These are phyloP conservation scores for Adela reaumurella DNA, from an alignment of 2,888 invertebrate species.

Conservation along the genomic window DNA sequence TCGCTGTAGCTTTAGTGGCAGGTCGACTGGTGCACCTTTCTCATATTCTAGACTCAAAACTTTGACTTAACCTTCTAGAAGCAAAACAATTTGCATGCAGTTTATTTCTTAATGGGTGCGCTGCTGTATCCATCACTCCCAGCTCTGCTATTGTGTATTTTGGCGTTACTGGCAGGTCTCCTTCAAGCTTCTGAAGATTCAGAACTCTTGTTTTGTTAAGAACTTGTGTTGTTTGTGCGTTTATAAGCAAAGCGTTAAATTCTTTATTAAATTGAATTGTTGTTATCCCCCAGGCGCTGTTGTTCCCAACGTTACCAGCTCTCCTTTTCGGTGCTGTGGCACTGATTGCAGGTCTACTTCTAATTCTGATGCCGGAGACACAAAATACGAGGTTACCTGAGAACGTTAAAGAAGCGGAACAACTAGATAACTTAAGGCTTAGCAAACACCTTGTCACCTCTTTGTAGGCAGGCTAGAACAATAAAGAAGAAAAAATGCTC, in stretches of 20 bases:
- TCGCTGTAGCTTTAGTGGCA: too few relatives aligned
- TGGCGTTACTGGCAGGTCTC: constrained; percentile 32
- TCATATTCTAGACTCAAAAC: too few relatives aligned
- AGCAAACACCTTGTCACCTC: background rate
- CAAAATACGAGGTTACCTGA: constrained; percentile 52
- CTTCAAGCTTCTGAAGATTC: constrained; percentile 52
- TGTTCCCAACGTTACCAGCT: constrained; percentile 53
- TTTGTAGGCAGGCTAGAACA: too few relatives aligned
- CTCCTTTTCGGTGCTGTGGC: constrained; percentile 55
- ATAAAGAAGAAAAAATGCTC: too few relatives aligned
- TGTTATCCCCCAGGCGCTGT: constrained; percentile 30
- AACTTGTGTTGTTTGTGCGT: too few relatives aligned
- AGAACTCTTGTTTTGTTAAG: constrained; percentile 30
- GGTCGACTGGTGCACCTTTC: too few relatives aligned
- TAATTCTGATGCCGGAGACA: constrained; percentile 57
- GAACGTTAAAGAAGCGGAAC: constrained; percentile 45
- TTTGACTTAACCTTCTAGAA: too few relatives aligned
- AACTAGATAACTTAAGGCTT: constrained; percentile 9
- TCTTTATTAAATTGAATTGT: too few relatives aligned
- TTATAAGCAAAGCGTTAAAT: too few relatives aligned
- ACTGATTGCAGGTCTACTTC: constrained; percentile 47
- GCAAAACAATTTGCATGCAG: too few relatives aligned
- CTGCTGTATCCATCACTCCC: constrained; percentile 20
- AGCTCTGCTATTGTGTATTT: constrained; percentile 26
- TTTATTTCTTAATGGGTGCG: too few relatives aligned